phyloP scores from a whole-genome alignment of 2,113 vertebrate genomes.

The Petaurus breviceps region DNA sequence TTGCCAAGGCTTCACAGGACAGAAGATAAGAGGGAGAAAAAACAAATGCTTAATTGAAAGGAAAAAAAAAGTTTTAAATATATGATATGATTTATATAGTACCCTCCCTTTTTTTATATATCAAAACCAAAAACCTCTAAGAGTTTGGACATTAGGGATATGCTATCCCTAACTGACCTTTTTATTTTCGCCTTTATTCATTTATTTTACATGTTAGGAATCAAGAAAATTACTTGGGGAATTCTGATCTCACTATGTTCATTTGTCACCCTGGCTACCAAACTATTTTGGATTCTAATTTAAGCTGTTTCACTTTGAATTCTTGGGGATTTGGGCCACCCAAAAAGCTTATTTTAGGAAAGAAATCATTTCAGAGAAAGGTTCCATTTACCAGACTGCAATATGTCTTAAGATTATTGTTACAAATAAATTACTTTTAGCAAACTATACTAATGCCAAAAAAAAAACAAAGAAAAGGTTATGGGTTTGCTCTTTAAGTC shows the following conservation, averaged over 20 bases:
- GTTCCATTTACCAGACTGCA: constrained; percentile 7
- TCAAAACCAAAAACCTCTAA: constrained; percentile 3
- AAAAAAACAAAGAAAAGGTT: constrained; percentile 11
- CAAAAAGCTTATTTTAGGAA: constrained; percentile 29
- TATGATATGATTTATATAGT: background rate
- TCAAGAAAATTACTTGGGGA: background rate
- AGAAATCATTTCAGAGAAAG: constrained; percentile 13
- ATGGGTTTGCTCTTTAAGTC: background rate
- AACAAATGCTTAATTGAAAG: constrained; percentile 19
- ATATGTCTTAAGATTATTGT: background rate
- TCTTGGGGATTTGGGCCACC: background rate
- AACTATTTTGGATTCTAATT: background rate
- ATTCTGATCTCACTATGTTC: background rate
- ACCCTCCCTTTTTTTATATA: constrained; percentile 13
- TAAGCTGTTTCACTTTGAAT: constrained; percentile 37
- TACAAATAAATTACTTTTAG: constrained; percentile 45
- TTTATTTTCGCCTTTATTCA: constrained; percentile 14
- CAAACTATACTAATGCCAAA: constrained; percentile 15
- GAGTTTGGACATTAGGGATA: background rate
- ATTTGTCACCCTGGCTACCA: background rate
- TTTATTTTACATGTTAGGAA: constrained; percentile 23
- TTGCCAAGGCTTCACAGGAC: background rate
- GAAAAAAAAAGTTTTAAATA: constrained; percentile 1
- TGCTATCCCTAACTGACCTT: constrained; percentile 5
- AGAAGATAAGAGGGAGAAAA: background rate